Conservation (phyloP, 1,140 invertebrate species). For the Antheraea mylitta region DNA sequence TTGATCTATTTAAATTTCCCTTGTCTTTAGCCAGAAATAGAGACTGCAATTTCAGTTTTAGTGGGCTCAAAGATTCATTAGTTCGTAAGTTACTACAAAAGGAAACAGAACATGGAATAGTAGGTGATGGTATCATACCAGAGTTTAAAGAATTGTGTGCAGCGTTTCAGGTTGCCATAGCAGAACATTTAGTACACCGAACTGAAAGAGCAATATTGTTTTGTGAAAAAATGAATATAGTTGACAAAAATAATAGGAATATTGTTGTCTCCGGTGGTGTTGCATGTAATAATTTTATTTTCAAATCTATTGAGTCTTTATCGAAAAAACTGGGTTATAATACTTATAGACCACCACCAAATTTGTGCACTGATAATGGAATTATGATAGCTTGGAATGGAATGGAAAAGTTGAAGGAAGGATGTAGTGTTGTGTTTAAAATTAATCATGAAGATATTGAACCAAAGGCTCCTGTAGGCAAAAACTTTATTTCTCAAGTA, state of each 20-base stretch:
- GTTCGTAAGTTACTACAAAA: slow-evolving; percentile 44
- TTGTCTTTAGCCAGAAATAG: slow-evolving; percentile 79
- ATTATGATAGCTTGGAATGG: slow-evolving; percentile 99
- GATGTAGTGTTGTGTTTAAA: slow-evolving; percentile 36
- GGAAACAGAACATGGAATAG: slow-evolving; percentile 66
- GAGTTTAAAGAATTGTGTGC: slow-evolving; percentile 93
- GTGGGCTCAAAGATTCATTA: slow-evolving; percentile 61
- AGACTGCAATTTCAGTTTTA: slow-evolving; percentile 73
- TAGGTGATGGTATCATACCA: slow-evolving; percentile 86
- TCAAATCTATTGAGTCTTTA: slow-evolving; percentile 83
- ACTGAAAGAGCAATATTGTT: slow-evolving; percentile 91
- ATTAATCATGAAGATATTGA: slow-evolving; percentile 40
- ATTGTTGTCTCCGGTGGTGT: slow-evolving; percentile 96
- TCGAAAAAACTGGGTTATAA: slow-evolving; percentile 84
- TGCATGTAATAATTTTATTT: slow-evolving; percentile 94
- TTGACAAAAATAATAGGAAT: slow-evolving; percentile 79
- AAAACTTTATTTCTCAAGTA: slow-evolving; percentile 46
- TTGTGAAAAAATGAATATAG: slow-evolving; percentile 81
- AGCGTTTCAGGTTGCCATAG: slow-evolving; percentile 87
- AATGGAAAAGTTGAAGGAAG: slow-evolving; percentile 83
- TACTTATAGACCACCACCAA: slow-evolving; percentile 88
- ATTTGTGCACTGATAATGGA: slow-evolving; percentile 98
- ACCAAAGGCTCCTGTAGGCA: slow-evolving; percentile 49
- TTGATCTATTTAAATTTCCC: slow-evolving; percentile 84
- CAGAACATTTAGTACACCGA: slow-evolving; percentile 89